These are phyloP conservation scores for Cryptocheilus praepositus DNA, from an alignment of 2,888 invertebrate genomes.

Conservation along the genomic window DNA sequence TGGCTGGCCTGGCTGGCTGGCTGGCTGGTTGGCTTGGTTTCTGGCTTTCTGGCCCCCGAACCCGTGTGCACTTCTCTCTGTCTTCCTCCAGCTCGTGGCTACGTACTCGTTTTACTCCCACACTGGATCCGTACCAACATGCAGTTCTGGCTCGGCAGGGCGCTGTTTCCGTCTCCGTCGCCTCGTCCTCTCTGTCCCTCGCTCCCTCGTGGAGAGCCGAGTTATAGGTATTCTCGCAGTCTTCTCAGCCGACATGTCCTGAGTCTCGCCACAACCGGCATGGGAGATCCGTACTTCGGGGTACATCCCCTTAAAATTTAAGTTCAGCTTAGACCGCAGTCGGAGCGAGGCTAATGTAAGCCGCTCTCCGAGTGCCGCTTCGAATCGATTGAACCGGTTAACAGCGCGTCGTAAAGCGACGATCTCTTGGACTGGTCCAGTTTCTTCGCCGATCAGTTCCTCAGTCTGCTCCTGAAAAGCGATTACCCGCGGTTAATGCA, in stretches of 20 bases:
- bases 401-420: no score
- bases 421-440: no score
- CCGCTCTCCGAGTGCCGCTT: no score
- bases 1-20: constrained; percentile 33
- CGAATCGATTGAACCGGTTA: no score
- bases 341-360: no score
- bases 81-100: constrained; percentile 37
- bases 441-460: no score
- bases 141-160: constrained; percentile 59
- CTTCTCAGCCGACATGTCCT: constrained; percentile 35
- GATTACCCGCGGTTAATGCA: no score
- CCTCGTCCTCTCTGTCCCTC: no score
- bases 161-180: constrained; percentile 43
- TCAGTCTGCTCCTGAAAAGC: no score
- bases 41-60: constrained; percentile 38
- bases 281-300: constrained; percentile 14
- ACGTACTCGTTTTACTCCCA: constrained; percentile 60
- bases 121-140: constrained; percentile 59
- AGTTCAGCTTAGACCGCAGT: neutral
- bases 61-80: constrained; percentile 37
- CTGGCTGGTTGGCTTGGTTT: constrained; percentile 39
- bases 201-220: constrained; percentile 20
- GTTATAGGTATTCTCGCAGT: constrained; percentile 44
- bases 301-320: constrained; percentile 24
- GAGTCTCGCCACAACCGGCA: constrained; percentile 20